A percentile compares a stretch with the other conserved stretches of the same genome.
Evolutionary conservation across 2,888 invertebrate species (phyloP).

Genomic region (Schizotus pectinicornis): DNA sequence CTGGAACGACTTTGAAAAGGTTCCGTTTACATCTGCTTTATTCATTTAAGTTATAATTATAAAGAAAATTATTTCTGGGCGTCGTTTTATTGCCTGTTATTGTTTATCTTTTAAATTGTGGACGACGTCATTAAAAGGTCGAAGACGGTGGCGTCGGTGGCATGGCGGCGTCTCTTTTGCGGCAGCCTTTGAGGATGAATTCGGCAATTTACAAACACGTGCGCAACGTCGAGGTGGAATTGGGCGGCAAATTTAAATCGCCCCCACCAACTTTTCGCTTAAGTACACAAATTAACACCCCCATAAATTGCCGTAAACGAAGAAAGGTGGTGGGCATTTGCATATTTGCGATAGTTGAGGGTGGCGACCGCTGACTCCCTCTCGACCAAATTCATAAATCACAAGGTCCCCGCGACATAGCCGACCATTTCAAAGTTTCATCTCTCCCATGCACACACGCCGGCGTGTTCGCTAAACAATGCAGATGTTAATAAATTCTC

Average conservation of each 20-base stretch:
- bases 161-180: too few relatives aligned
- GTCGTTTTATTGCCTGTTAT: neutral
- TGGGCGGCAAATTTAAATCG: too few relatives aligned
- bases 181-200: too few relatives aligned
- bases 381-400: conserved; percentile 9
- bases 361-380: neutral
- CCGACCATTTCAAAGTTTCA: neutral
- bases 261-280: too few relatives aligned
- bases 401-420: neutral
- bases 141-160: too few relatives aligned
- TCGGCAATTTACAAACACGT: too few relatives aligned
- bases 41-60: neutral
- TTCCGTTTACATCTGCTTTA: conserved; percentile 1
- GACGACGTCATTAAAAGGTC: conserved; percentile 12
- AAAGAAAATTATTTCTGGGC: conserved; percentile 5
- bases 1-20: conserved; percentile 3
- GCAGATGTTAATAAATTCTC: conserved; percentile 6
- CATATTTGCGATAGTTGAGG: conserved; percentile 7
- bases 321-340: conserved; percentile 4
- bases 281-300: neutral
- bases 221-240: too few relatives aligned
- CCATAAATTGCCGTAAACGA: conserved; percentile 1
- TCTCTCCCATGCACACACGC: neutral
- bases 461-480: neutral
- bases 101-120: conserved; percentile 3